Percentiles rank a stretch among this genome's conserved stretches.
These are phyloP conservation scores for Tipula helvola DNA, from an alignment of 2,888 invertebrate genomes.

Conservation along the genomic window DNA sequence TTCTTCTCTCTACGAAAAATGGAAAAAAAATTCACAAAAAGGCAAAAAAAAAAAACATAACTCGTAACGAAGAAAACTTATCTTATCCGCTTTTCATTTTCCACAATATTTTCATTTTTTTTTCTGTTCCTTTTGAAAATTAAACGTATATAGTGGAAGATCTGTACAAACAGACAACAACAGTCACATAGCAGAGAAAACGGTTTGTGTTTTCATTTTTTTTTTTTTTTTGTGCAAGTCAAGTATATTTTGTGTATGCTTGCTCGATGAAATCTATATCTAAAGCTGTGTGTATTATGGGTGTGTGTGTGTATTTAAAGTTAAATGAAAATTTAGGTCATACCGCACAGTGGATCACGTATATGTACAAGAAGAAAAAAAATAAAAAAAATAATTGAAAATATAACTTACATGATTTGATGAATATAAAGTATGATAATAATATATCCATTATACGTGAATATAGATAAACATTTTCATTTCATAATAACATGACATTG, in stretches of 20 bases:
- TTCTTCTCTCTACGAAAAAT: background rate
- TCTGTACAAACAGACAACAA: background rate
- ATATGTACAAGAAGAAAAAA: no score
- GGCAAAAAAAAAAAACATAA: background rate
- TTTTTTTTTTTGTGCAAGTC: background rate
- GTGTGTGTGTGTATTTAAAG: background rate
- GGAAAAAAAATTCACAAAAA: background rate
- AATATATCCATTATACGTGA: conserved; percentile 8
- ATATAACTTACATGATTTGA: conserved; percentile 8
- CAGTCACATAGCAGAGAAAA: background rate
- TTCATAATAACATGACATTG: background rate
- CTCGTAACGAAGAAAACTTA: background rate
- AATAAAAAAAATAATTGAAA: conserved; percentile 8
- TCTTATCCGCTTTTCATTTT: background rate
- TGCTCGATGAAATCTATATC: background rate
- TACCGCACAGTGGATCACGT: conserved; percentile 6
- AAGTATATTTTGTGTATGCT: background rate
- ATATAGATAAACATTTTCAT: background rate
- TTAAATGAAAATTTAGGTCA: background rate
- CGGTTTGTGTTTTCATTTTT: background rate
- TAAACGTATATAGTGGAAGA: background rate
- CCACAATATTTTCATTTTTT: background rate
- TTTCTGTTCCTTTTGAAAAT: background rate
- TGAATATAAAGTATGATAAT: conserved; percentile 7
- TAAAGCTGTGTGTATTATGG: background rate